These are phyloP conservation scores for Molossus alvarezi DNA, from an alignment of 2,797 vertebrate species.

Conservation along the genomic window DNA sequence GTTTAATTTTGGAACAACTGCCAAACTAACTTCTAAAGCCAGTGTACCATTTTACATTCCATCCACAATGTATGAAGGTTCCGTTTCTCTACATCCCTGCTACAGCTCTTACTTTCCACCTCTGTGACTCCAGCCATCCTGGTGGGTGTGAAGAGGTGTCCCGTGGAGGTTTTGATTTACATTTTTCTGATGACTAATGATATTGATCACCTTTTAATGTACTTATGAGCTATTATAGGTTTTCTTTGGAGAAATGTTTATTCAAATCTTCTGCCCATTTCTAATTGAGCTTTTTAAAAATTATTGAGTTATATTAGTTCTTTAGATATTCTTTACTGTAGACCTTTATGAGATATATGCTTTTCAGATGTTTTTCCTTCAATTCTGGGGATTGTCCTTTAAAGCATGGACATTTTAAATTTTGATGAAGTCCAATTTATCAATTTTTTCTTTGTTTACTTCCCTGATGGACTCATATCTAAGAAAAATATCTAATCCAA, in stretches of 20 bases:
- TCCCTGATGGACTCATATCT: background rate
- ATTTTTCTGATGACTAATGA: background rate
- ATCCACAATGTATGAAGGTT: background rate
- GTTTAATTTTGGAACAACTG: conserved; percentile 43
- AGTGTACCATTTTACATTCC: background rate
- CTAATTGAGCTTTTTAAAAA: background rate
- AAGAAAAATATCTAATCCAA: background rate
- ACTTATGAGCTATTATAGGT: background rate
- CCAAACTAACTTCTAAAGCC: background rate
- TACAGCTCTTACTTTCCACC: conserved; percentile 8
- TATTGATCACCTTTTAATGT: background rate
- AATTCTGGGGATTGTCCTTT: background rate
- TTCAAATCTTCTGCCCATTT: background rate
- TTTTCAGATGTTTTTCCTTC: background rate
- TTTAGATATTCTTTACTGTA: background rate
- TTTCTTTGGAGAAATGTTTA: background rate
- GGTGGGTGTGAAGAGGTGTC: background rate
- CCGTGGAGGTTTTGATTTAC: conserved; percentile 13
- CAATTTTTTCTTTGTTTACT: background rate
- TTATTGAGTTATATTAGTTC: background rate
- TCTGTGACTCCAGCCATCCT: background rate
- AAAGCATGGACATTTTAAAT: background rate
- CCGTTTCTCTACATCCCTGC: background rate
- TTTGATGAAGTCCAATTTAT: conserved; percentile 2
- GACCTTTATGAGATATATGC: background rate